Conservation (phyloP, 2,113 vertebrate genomes). For the Trogon melanurus region DNA sequence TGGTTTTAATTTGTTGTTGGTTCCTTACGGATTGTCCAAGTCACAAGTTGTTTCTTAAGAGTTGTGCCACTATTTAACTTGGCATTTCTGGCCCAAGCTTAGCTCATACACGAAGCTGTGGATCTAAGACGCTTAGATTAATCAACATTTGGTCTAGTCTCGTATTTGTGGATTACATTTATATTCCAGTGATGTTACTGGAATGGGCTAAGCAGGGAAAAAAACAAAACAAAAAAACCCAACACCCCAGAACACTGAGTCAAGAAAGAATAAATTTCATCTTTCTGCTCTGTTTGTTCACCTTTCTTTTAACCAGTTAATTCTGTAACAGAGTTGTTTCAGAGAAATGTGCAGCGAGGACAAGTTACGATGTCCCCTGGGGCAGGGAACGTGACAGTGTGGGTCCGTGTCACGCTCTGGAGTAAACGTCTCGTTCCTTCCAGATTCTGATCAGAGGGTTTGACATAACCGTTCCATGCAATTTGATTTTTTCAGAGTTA, state of each 20-base stretch:
- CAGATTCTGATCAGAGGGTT: not conserved
- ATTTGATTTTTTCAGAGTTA: not conserved
- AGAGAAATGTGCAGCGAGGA: not conserved
- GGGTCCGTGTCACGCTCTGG: not conserved
- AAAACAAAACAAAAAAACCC: not conserved
- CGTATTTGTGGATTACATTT: conserved; percentile 43
- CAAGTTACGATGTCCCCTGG: not conserved
- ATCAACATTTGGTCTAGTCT: conserved; percentile 23
- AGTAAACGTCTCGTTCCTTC: not conserved
- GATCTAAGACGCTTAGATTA: conserved; percentile 50
- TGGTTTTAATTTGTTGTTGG: conserved; percentile 64
- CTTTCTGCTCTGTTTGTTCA: not conserved
- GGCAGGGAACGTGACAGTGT: not conserved
- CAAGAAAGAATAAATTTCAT: conserved; percentile 6
- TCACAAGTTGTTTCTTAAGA: conserved; percentile 62
- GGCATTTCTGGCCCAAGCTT: conserved; percentile 54
- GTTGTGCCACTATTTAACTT: conserved; percentile 64
- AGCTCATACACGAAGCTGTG: conserved; percentile 27
- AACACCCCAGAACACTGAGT: not conserved
- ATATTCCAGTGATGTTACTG: not conserved
- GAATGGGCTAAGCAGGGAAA: not conserved
- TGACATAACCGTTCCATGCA: not conserved
- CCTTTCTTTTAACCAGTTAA: not conserved
- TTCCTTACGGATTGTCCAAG: conserved; percentile 52
- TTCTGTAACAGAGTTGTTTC: not conserved